Evolutionary conservation across 1,140 invertebrate species (phyloP), one percentile per base, ranked within the genome.

Genomic region (Pogonomyrmex californicus): DNA sequence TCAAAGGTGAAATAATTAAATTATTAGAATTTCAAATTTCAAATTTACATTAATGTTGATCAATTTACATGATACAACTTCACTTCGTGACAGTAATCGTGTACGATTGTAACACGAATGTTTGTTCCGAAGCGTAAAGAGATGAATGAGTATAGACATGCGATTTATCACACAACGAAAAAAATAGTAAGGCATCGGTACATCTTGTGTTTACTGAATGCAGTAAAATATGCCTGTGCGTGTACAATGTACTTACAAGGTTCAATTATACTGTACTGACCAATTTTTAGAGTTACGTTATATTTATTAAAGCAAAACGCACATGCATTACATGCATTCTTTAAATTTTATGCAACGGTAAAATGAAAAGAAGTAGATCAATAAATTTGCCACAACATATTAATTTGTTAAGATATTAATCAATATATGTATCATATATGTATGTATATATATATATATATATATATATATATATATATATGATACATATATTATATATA

Each of bases 111-210:
- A 47, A 71, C 49, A 79, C 33, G n/a, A 17, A 17, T 23, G 17
- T 73, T 47, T 58, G 30, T 71, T 23, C 14, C 9, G 10, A 71
- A 82, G 66, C 51, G 78, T 58, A 82, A 73, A 82, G 10, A 44
- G 41, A 58, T 36, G 12, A 41, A 56, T 17, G 63, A 30, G 17
- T 30, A 70, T 44, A 41, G 2, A 12, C 38, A 71, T 10, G 41
- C 30, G 38, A 82, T 47, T 73, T 82, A 82, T 58, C 41, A 36
- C 44, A 71, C 41, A 82, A 82, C 30, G 78, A 23, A 4, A 82
- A 4, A 71, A 71, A 82, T 71, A 82, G 78, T 82, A 82, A 82
- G 78, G 66, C 65, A 82, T 82, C 78, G 66, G 78, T 82, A 82
- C 78, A 82, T 82, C 78, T 82, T 82, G 23, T 70, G 38, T 82